Conservation (phyloP, 2,888 invertebrate species). For the Andrena camellia region DNA sequence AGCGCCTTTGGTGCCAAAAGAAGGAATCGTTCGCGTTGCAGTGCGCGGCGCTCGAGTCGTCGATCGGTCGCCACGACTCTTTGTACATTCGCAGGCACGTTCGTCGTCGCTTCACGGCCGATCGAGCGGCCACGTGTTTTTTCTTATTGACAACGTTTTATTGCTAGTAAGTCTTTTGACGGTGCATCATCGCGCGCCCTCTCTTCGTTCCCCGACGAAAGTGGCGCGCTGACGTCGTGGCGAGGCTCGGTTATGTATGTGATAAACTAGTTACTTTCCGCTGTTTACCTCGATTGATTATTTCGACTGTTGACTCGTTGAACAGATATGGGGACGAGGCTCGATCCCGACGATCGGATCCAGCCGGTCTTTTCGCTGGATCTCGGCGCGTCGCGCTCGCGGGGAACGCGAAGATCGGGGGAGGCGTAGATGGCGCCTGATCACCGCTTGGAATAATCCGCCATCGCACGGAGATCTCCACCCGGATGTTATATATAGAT, state of each 20-base stretch:
- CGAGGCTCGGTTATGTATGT: slow-evolving; percentile 49
- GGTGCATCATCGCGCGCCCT: slow-evolving; percentile 12
- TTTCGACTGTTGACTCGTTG: slow-evolving; percentile 65
- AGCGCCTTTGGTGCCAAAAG: background rate
- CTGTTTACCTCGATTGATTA: slow-evolving; percentile 62
- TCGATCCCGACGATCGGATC: slow-evolving; percentile 25
- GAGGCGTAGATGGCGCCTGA: slow-evolving; percentile 18
- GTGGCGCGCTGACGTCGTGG: background rate
- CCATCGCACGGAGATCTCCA: slow-evolving; percentile 48
- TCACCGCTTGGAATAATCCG: slow-evolving; percentile 51
- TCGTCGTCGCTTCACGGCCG: slow-evolving; percentile 47
- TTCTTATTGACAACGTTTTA: slow-evolving; percentile 69
- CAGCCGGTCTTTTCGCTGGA: background rate
- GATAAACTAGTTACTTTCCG: slow-evolving; percentile 59
- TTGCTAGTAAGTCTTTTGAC: slow-evolving; percentile 62
- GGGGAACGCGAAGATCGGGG: background rate
- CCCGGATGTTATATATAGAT: slow-evolving; percentile 75
- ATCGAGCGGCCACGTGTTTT: slow-evolving; percentile 63
- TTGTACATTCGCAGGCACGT: slow-evolving; percentile 73
- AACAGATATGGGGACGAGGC: slow-evolving; percentile 38
- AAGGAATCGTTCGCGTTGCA: slow-evolving; percentile 1
- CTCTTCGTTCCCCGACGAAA: background rate
- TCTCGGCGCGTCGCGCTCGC: background rate
- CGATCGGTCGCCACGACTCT: slow-evolving; percentile 50
- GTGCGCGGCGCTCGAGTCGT: slow-evolving; percentile 1